Evolutionary conservation across 1,140 invertebrate genomes (phyloP).

Genomic region (Aporrectodea caliginosa): DNA sequence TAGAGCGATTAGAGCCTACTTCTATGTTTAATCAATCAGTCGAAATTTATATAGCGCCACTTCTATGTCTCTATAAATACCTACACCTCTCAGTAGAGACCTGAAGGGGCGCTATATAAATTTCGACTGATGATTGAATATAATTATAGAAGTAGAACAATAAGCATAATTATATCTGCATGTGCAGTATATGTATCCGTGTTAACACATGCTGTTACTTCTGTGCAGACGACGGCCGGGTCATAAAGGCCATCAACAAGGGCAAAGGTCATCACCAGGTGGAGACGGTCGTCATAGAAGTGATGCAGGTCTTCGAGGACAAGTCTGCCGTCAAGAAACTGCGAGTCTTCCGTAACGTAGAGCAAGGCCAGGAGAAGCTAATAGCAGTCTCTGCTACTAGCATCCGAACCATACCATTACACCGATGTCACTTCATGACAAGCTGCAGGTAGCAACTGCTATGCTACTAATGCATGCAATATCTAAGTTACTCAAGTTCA

Average conservation of each 20-base stretch:
- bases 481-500: no score
- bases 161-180: no score
- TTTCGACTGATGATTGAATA: no score
- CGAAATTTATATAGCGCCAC: no score
- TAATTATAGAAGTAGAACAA: no score
- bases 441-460: conserved; percentile 65
- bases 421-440: conserved; percentile 66
- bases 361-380: conserved; percentile 62
- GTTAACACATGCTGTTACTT: no score
- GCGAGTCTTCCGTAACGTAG: conserved; percentile 64
- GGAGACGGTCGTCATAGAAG: conserved; percentile 74
- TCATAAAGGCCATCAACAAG: conserved; percentile 80
- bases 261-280: conserved; percentile 34
- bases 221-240: conserved; percentile 87
- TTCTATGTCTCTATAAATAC: no score
- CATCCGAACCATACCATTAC: conserved; percentile 77
- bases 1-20: no score
- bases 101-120: no score
- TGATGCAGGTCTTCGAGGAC: conserved; percentile 60
- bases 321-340: conserved; percentile 67
- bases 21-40: no score
- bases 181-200: no score
- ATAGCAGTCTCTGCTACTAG: conserved; percentile 83
- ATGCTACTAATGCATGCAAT: background rate
- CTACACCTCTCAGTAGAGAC: no score